Percentiles rank a stretch among this genome's conserved stretches.
These are phyloP conservation scores for Candoia aspera DNA, from an alignment of 2,113 vertebrate genomes.

Conservation along the genomic window DNA sequence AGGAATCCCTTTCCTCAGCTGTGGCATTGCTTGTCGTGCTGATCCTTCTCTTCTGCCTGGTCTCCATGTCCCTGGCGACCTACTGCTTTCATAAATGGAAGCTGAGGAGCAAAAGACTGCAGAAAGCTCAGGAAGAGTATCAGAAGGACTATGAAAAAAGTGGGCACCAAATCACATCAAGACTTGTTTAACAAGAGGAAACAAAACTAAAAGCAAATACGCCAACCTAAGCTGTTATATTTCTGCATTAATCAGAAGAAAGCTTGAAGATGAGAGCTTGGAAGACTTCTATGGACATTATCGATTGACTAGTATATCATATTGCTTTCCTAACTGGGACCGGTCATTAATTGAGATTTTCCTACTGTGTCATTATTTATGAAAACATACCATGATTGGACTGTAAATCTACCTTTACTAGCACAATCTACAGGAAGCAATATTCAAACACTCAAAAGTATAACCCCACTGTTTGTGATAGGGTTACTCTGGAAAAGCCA, in stretches of 20 bases:
- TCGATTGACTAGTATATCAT: slow-evolving; percentile 13
- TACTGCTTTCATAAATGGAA: slow-evolving; percentile 78
- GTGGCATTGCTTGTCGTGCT: slow-evolving; percentile 71
- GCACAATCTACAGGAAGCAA: accelerated
- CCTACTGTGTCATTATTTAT: slow-evolving; percentile 57
- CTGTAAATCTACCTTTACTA: slow-evolving; percentile 42
- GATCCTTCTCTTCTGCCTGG: slow-evolving; percentile 66
- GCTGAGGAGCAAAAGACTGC: slow-evolving; percentile 70
- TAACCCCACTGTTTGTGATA: background rate
- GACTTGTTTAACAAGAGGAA: slow-evolving; percentile 51
- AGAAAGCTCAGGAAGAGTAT: slow-evolving; percentile 76
- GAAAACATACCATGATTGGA: slow-evolving; percentile 11
- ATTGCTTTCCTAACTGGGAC: slow-evolving; percentile 55
- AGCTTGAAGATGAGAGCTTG: background rate
- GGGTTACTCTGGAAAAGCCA: background rate
- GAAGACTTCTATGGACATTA: background rate
- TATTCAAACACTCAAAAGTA: background rate
- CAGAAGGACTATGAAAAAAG: slow-evolving; percentile 74
- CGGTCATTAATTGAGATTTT: slow-evolving; percentile 55
- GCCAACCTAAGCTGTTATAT: background rate
- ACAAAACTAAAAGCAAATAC: background rate
- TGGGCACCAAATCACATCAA: slow-evolving; percentile 58
- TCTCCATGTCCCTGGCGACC: slow-evolving; percentile 71
- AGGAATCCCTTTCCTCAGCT: slow-evolving; percentile 71
- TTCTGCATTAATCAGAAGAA: slow-evolving; percentile 15